phyloP scores from a whole-genome alignment of 2,888 invertebrate genomes.

The Drosophila subquinaria region DNA sequence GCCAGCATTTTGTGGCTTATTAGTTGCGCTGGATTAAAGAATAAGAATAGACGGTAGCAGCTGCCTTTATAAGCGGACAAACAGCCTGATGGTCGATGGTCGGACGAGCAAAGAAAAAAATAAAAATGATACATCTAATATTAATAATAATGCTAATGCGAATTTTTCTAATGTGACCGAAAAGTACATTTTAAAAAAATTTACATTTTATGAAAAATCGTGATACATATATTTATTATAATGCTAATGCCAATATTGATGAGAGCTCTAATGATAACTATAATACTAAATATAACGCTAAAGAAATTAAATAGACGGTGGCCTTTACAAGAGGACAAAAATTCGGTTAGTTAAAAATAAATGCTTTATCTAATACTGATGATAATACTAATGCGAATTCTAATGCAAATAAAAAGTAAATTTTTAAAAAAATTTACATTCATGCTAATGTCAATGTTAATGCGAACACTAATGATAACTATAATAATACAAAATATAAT shows the following conservation, averaged over 20 bases:
- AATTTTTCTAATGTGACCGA: neutral
- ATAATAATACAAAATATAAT: too few species aligned
- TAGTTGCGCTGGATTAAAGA: slow-evolving; percentile 79
- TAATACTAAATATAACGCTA: too few species aligned
- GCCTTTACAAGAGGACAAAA: too few species aligned
- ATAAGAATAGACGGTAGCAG: slow-evolving; percentile 73
- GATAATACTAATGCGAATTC: too few species aligned
- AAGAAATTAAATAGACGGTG: too few species aligned
- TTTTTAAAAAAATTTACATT: too few species aligned
- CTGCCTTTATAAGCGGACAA: slow-evolving; percentile 49
- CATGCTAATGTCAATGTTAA: neutral
- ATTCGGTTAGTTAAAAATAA: too few species aligned
- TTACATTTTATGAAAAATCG: too few species aligned
- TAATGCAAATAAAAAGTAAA: neutral
- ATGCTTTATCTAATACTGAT: too few species aligned
- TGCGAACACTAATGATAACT: neutral
- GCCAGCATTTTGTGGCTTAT: slow-evolving; percentile 70
- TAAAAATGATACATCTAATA: neutral
- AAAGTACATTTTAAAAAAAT: too few species aligned
- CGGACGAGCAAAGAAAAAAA: neutral
- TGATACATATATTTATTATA: too few species aligned
- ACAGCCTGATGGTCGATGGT: neutral
- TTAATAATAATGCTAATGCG: neutral
- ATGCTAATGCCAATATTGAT: neutral
- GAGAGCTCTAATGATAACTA: neutral